These are phyloP conservation scores for Rhinoderma darwinii DNA, from an alignment of 2,113 vertebrate species.

Conservation along the genomic window DNA sequence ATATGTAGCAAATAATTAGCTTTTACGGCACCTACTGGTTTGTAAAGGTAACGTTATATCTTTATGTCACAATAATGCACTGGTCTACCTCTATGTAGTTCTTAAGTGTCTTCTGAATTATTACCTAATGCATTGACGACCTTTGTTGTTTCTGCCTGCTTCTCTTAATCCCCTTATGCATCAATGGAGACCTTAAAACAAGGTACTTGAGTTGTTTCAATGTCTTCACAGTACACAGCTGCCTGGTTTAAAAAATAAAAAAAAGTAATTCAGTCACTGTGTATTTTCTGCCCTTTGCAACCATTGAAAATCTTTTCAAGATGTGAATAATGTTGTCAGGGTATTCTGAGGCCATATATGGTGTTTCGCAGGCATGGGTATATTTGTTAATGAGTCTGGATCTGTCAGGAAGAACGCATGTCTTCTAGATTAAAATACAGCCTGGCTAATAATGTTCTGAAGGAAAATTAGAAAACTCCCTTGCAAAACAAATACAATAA, in stretches of 20 bases:
- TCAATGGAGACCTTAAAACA: background rate
- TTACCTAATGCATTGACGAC: constrained; percentile 3
- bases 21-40: background rate
- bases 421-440: constrained; percentile 42
- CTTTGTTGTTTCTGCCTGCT: background rate
- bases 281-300: constrained; percentile 30
- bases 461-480: background rate
- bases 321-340: constrained; percentile 39
- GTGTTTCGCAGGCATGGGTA: constrained; percentile 34
- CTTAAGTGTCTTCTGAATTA: constrained; percentile 23
- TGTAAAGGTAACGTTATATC: constrained; percentile 2
- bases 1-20: background rate
- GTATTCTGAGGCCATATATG: constrained; percentile 45
- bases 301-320: constrained; percentile 50
- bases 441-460: constrained; percentile 24
- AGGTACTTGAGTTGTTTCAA: constrained; percentile 23
- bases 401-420: constrained; percentile 49
- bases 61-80: background rate
- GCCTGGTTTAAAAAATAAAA: constrained; percentile 7
- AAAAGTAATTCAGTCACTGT: constrained; percentile 25
- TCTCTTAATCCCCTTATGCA: background rate
- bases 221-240: constrained; percentile 26
- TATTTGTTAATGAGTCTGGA: constrained; percentile 48
- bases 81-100: background rate
- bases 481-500: constrained; percentile 11